Base-by-base conservation (phyloP, 1,140 invertebrate genomes). In the Sinella curviseta region DNA sequence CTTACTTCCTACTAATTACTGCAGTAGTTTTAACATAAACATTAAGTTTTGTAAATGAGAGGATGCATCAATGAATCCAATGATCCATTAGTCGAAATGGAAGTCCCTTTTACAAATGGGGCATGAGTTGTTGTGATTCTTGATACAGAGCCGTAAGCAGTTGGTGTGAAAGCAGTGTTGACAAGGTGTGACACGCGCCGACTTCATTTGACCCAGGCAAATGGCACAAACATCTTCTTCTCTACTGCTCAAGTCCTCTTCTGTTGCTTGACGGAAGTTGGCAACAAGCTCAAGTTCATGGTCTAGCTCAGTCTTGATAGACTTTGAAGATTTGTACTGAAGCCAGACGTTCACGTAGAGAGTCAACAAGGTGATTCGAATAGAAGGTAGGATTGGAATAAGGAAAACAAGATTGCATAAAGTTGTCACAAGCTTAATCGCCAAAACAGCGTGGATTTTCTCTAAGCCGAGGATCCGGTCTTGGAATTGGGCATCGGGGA, bases 191-290 rank as follows among this genome's bases (percentile, higher is more conserved):
- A 93, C 89, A 20, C 92, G 87, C 2, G 92, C 92, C 20, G 84
- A 80, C 67, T 87, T 88, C 92, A 93, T 93, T 0, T 86, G 84
- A 78, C 89, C 91, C 14, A 94, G 87, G 84, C 93, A 94, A 20
- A 94, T 91, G 0, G 92, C 91, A 85, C 93, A 94, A 1, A 93
- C 91, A 83, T 94, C 93, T 81, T 94, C 92, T 76, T 91, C 89
- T 14, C 12, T 33, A 39, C 89, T 89, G 2, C 88, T 86, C 24
- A 94, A 88, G 83, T 94, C 93, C 16, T 91, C 89, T 0, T 82
- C 39, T 0, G 90, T 91, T 0, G 92, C 93, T 36, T 89, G 87
- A 54, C 92, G 86, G 83, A 92, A 94, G 77, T 88, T 89, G 28
- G 88, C 88, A 34, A 94, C 84, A 1, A 90, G 87, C 1, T 88